Conservation (phyloP, 2,888 invertebrate species). For the Tipula vernalis region DNA sequence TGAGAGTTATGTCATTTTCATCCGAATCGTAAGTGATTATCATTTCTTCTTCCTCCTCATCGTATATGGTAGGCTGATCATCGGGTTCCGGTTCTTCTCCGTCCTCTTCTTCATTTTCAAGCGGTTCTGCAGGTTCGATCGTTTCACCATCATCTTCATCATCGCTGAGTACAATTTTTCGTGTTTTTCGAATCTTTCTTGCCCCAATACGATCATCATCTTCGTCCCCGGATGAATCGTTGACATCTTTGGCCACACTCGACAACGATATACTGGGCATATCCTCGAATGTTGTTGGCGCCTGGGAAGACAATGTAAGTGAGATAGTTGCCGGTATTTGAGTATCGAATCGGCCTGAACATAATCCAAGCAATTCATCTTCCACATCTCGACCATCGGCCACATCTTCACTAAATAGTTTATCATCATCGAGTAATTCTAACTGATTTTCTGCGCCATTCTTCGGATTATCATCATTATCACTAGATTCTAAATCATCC, state of each 20-base stretch:
- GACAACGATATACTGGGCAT: not conserved
- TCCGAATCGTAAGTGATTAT: conserved; percentile 70
- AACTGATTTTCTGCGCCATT: not conserved
- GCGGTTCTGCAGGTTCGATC: conserved; percentile 31
- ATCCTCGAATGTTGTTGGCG: conserved; percentile 17
- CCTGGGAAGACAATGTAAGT: conserved; percentile 12
- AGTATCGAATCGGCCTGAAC: conserved; percentile 44
- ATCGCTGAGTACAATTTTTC: conserved; percentile 18
- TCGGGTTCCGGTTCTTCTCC: conserved; percentile 31
- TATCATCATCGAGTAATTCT: not conserved
- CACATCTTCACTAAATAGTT: conserved; percentile 18
- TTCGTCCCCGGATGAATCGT: conserved; percentile 15
- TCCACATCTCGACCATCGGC: conserved; percentile 27
- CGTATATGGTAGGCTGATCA: conserved; percentile 22
- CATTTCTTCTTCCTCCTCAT: conserved; percentile 32
- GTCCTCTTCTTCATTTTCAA: conserved; percentile 25
- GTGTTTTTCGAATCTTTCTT: not conserved
- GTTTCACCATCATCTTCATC: conserved; percentile 38
- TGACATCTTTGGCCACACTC: not conserved
- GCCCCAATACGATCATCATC: conserved; percentile 28
- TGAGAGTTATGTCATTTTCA: conserved; percentile 56
- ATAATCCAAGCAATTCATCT: conserved; percentile 40
- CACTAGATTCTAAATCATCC: not conserved
- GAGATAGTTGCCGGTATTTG: conserved; percentile 9
- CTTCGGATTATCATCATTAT: not conserved